A percentile compares a stretch with the other conserved stretches of the same genome.
Evolutionary conservation across 2,113 vertebrate species (phyloP).

Genomic region (Halichoeres trimaculatus): DNA sequence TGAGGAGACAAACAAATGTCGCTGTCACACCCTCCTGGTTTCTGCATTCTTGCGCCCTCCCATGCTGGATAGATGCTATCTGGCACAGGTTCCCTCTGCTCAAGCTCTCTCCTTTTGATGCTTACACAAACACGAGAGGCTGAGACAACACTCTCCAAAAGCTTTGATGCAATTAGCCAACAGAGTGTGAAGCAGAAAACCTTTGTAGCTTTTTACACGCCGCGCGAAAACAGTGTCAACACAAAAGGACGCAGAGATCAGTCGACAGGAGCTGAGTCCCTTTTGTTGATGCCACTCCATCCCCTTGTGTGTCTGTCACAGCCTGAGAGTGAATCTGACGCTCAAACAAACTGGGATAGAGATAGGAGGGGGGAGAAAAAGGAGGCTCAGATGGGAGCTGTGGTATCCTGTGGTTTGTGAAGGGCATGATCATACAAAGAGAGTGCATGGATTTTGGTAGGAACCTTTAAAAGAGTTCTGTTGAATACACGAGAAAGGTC

Average conservation of each 20-base stretch:
- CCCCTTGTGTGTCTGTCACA: slow-evolving; percentile 57
- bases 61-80: slow-evolving; percentile 60
- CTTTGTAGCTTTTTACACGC: slow-evolving; percentile 75
- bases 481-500: slow-evolving; percentile 73
- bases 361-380: slow-evolving; percentile 23
- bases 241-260: slow-evolving; percentile 68
- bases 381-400: slow-evolving; percentile 45
- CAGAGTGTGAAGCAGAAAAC: slow-evolving; percentile 78
- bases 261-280: slow-evolving; percentile 53
- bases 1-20: slow-evolving; percentile 55
- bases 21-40: slow-evolving; percentile 53
- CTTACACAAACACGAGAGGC: slow-evolving; percentile 64
- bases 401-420: slow-evolving; percentile 43
- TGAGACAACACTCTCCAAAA: slow-evolving; percentile 66
- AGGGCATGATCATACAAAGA: slow-evolving; percentile 62
- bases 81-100: slow-evolving; percentile 59
- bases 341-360: slow-evolving; percentile 33
- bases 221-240: slow-evolving; percentile 61
- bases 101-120: slow-evolving; percentile 70
- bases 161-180: slow-evolving; percentile 81
- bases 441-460: slow-evolving; percentile 31
- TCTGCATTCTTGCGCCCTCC: slow-evolving; percentile 45
- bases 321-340: slow-evolving; percentile 39
- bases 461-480: slow-evolving; percentile 63
- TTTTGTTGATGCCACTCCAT: slow-evolving; percentile 61